Base-by-base conservation (phyloP, 2,797 vertebrate species). In the Gephyroberyx darwinii region DNA sequence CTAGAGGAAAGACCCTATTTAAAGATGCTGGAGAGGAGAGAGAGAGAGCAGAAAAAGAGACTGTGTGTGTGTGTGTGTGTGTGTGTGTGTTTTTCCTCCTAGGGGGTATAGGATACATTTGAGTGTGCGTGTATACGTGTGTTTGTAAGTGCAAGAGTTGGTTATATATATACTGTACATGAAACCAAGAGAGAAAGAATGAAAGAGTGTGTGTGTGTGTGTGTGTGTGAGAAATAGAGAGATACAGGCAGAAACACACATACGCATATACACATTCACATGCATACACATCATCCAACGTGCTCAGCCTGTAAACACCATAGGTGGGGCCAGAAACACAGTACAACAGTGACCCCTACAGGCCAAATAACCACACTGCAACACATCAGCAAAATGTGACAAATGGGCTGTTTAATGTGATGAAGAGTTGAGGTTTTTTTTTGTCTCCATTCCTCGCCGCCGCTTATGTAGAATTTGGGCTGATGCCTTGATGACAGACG, bases 271-370 rank as follows among this genome's bases (percentile, higher is more conserved):
- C 48, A 65, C 30, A 52, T n/a, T n/a, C 30, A 20, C 62, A 54
- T 2, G n/a, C 43, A 31, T 12, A 39, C 3, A 33, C 26, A 58
- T 5, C 30, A 9, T 8, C 22, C n/a, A 12, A 58, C 56, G 45
- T 50, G 45, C 45, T 63, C 10, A 31, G 61, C n/a, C 8, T 10
- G 26, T 63, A 26, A 51, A 20, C 17, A 10, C 45, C 37, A 58
- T 16, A 63, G 8, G 31, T 22, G 26, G 43, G 16, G 17, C 19
- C 16, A 7, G 8, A 61, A 33, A 65, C 56, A 69, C n/a, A 56
- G 19, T 31, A 31, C 72, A 63, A 70, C 31, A 76, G 26, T 70
- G 80, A 50, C 72, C 69, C 57, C 80, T 69, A 13, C 39, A 48
- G 80, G 61, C 56, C 20, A 16, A 7, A 58, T 22, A 5, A 3